Percentiles rank a stretch among this genome's conserved stretches.
phyloP scores from a whole-genome alignment of 2,113 vertebrate species.

The Melospiza melodia region DNA sequence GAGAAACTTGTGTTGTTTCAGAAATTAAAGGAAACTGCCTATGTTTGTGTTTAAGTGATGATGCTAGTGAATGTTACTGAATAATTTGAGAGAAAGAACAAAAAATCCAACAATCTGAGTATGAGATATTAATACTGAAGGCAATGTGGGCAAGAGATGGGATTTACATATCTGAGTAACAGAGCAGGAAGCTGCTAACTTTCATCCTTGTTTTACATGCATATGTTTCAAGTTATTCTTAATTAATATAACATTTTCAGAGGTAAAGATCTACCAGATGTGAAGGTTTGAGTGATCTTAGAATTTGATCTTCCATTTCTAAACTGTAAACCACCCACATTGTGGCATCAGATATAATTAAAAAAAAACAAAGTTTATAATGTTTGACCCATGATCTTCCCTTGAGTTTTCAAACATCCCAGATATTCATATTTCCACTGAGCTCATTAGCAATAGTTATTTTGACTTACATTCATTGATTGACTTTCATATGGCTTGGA shows the following conservation, averaged over 20 bases:
- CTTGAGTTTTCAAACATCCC: neutral
- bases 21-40: neutral
- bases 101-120: neutral
- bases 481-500: neutral
- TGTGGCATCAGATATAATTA: neutral
- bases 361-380: rapidly evolving
- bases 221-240: neutral
- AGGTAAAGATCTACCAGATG: neutral
- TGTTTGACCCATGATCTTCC: neutral
- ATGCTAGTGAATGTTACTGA: neutral
- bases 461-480: neutral
- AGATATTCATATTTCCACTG: neutral
- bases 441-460: neutral
- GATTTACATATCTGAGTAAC: neutral
- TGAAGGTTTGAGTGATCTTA: neutral
- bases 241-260: neutral
- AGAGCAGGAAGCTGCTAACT: neutral
- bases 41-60: neutral
- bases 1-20: neutral
- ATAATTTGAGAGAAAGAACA: neutral
- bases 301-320: neutral
- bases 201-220: neutral
- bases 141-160: neutral
- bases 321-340: neutral
- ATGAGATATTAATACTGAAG: neutral